Evolutionary conservation across 2,797 vertebrate species (phyloP).

Genomic region (Pangasius larnaudii): DNA sequence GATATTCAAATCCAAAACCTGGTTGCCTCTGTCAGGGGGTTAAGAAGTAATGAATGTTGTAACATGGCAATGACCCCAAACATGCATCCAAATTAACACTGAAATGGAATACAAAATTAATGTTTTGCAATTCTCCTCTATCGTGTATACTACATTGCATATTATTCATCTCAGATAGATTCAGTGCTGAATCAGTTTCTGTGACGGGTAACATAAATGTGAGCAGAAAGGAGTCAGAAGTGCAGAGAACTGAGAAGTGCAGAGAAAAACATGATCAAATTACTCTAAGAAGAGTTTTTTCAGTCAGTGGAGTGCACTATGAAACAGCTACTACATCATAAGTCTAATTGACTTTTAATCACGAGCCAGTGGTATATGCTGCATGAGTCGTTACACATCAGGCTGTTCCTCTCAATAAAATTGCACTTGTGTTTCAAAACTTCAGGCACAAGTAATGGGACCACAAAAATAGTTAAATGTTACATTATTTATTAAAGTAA

Average conservation of each 20-base stretch:
- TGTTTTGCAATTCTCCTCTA: neutral
- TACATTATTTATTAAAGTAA: slow-evolving; percentile 23
- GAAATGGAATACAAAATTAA: neutral
- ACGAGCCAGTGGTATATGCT: neutral
- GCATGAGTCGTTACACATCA: neutral
- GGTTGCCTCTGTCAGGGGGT: neutral
- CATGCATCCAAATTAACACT: neutral
- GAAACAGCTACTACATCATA: neutral
- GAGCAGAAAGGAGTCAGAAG: neutral
- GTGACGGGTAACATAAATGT: neutral
- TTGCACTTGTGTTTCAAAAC: neutral
- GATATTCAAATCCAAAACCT: neutral
- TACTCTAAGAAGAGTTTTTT: neutral
- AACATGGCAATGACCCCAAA: neutral
- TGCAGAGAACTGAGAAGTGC: neutral
- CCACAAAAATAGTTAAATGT: neutral
- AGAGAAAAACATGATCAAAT: neutral
- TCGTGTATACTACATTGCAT: neutral
- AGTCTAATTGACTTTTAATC: neutral
- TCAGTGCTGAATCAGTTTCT: neutral
- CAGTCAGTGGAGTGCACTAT: neutral
- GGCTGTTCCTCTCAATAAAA: neutral
- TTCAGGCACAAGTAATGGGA: neutral
- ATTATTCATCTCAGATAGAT: neutral
- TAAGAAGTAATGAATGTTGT: neutral